Evolutionary conservation across 2,797 vertebrate species (phyloP).

Genomic region (Chelon auratus): DNA sequence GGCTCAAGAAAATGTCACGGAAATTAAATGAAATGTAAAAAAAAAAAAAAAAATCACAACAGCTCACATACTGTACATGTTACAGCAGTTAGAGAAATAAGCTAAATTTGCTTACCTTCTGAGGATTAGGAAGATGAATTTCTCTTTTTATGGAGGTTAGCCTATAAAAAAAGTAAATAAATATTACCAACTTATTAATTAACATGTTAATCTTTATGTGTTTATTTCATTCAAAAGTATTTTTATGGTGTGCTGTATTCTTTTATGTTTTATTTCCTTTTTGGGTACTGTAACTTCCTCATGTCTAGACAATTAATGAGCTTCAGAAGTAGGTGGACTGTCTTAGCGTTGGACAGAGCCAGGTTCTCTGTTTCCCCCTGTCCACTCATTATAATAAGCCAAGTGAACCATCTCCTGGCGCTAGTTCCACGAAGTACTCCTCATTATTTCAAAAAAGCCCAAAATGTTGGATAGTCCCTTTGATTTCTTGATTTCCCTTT

Average conservation of each 20-base stretch:
- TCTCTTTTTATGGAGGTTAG: background rate
- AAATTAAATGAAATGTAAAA: background rate
- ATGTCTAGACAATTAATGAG: slow-evolving; percentile 5
- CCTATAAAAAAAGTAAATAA: background rate
- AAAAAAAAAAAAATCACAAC: background rate
- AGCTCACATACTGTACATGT: background rate
- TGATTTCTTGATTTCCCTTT: slow-evolving; percentile 2
- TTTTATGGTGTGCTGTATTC: no score
- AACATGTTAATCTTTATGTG: background rate
- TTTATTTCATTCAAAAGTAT: background rate
- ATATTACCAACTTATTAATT: no score
- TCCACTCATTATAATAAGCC: background rate
- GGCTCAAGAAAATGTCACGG: background rate
- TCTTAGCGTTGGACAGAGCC: background rate
- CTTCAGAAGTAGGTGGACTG: background rate
- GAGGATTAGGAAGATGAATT: background rate
- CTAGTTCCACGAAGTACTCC: background rate
- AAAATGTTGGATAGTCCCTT: slow-evolving; percentile 1
- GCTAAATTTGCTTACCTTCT: background rate
- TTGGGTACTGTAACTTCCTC: background rate
- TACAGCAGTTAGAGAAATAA: background rate
- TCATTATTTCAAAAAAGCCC: slow-evolving; percentile 2
- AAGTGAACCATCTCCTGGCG: background rate
- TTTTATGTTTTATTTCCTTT: no score
- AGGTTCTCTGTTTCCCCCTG: background rate